A percentile compares a stretch with the other conserved stretches of the same genome.
Conservation (phyloP, 2,888 invertebrate species). For the Heliconius charithonia region DNA sequence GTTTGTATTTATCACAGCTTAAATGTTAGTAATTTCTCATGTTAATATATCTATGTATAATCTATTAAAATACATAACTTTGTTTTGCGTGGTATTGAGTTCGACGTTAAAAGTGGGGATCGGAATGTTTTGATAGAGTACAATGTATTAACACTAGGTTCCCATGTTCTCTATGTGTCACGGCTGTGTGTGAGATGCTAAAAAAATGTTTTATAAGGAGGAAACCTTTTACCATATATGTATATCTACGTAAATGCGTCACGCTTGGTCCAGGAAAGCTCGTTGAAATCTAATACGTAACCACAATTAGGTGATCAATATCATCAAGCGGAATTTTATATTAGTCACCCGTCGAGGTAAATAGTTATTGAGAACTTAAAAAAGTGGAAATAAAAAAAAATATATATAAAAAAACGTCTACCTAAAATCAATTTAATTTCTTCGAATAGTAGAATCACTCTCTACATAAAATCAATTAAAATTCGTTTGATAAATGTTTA, state of each 20-base stretch:
- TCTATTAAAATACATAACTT: background rate
- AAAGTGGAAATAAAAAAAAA: too few relatives aligned
- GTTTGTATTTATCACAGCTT: background rate
- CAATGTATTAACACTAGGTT: too few relatives aligned
- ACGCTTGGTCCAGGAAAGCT: constrained; percentile 47
- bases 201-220: background rate
- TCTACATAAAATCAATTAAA: background rate
- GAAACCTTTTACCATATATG: background rate
- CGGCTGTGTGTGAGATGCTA: background rate
- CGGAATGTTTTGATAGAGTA: too few relatives aligned
- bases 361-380: background rate
- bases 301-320: constrained; percentile 43
- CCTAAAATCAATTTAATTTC: background rate
- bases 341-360: constrained; percentile 30
- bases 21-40: background rate
- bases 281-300: constrained; percentile 51
- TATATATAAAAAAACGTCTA: background rate
- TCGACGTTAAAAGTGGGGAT: too few relatives aligned
- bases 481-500: background rate
- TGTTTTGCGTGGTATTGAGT: too few relatives aligned
- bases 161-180: too few relatives aligned
- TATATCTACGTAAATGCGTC: constrained; percentile 26
- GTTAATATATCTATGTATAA: background rate
- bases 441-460: too few relatives aligned
- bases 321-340: constrained; percentile 30